Percentiles rank a stretch among this genome's conserved stretches.
Evolutionary conservation across 2,888 invertebrate genomes (phyloP).

Genomic region (Meghimatium bilineatum): DNA sequence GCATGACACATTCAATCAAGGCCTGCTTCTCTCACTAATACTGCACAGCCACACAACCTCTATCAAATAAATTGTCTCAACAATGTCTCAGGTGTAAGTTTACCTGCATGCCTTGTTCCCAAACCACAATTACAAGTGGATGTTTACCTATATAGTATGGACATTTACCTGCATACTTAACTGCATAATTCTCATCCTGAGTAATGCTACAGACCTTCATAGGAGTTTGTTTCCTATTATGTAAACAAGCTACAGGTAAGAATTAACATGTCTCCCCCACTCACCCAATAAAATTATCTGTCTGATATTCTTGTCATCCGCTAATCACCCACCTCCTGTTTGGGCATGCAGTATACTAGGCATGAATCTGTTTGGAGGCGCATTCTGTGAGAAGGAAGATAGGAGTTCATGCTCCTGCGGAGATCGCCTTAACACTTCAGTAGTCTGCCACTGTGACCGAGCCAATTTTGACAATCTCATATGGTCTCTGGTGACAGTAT

Average conservation of each 20-base stretch:
- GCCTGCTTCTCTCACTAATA: too few relatives aligned
- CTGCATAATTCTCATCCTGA: too few relatives aligned
- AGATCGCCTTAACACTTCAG: conserved; percentile 83
- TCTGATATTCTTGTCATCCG: conserved; percentile 6
- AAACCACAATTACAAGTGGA: too few relatives aligned
- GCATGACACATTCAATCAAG: too few relatives aligned
- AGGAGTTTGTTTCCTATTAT: not conserved
- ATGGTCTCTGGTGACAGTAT: conserved; percentile 79
- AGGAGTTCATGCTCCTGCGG: conserved; percentile 87
- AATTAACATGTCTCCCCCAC: not conserved
- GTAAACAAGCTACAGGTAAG: not conserved
- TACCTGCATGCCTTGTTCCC: too few relatives aligned
- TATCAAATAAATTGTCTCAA: too few relatives aligned
- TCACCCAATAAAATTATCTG: not conserved
- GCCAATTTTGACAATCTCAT: conserved; percentile 79
- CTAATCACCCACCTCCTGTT: not conserved
- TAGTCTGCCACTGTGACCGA: conserved; percentile 77
- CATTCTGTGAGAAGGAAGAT: conserved; percentile 93
- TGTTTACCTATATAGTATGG: too few relatives aligned
- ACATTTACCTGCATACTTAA: too few relatives aligned
- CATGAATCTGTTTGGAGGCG: conserved; percentile 99
- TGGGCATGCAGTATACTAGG: conserved; percentile 94
- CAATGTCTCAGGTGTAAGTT: too few relatives aligned
- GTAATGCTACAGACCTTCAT: not conserved
- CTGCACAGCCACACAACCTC: too few relatives aligned